Conservation (phyloP, 2,888 invertebrate species). For the Eutolmus rufibarbis region DNA sequence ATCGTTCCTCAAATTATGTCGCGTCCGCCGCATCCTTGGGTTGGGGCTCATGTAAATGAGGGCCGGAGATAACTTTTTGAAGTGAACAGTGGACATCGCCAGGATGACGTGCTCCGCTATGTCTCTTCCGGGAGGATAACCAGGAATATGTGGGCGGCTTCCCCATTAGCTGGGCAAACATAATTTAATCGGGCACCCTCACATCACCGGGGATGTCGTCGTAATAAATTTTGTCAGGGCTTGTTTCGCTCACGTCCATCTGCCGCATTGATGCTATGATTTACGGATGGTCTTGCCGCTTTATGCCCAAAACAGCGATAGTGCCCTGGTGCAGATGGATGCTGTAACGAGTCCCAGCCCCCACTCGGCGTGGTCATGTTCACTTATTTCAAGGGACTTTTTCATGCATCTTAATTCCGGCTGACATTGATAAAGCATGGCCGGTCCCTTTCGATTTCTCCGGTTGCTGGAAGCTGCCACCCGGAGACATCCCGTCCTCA, state of each 20-base stretch:
- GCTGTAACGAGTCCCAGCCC: not conserved
- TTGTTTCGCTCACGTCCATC: constrained; percentile 30
- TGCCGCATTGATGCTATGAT: constrained; percentile 35
- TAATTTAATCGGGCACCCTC: not conserved
- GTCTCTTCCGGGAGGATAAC: not conserved
- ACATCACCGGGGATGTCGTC: not conserved
- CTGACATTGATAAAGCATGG: constrained; percentile 33
- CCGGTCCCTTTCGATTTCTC: not conserved
- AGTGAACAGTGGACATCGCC: not conserved
- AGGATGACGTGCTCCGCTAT: not conserved
- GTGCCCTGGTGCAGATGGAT: not conserved
- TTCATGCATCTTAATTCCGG: constrained; percentile 34
- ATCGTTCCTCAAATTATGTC: not conserved
- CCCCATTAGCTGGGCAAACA: not conserved
- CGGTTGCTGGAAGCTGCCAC: not conserved
- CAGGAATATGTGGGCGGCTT: not conserved
- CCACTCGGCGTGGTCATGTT: constrained; percentile 4
- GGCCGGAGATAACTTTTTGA: not conserved
- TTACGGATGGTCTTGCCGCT: not conserved
- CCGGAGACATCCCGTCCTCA: not conserved
- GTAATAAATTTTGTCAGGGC: constrained; percentile 24
- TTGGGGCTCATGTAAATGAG: not conserved
- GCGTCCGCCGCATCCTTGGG: not conserved
- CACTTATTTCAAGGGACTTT: constrained; percentile 25
- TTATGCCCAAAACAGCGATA: not conserved